Evolutionary conservation across 2,113 vertebrate genomes (phyloP), one percentile per base, ranked within the genome.

Genomic region (Datnioides undecimradiatus): DNA sequence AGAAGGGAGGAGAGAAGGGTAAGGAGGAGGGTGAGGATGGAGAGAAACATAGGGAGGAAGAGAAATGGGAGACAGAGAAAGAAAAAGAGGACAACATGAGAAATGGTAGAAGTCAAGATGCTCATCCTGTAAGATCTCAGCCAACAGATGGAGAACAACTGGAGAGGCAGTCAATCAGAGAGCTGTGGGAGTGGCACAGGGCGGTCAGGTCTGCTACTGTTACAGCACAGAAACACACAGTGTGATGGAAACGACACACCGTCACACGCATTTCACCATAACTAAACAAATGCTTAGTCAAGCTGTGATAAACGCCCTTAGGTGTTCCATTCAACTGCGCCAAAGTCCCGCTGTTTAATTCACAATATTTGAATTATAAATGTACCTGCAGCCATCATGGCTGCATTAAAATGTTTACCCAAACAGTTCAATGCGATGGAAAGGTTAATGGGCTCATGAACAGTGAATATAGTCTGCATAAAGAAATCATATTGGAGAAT

Each of bases 111-210:
- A 65, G n/a, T 55, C 36, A 67, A 62, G 49, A 59, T 13, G 54
- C 62, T 43, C 21, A 3, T 48, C 74, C 59, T 38, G 45, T 73
- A 80, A 87, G 93, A 90, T 88, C 88, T 82, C 73, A 36, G 90
- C 92, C 82, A 89, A 93, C 95, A 97, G 95, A 96, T 96, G 95
- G 96, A 90, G 85, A 91, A 90, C 90, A 95, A 94, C 87, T 83
- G 88, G 38, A 74, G 58, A 73, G 73, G 72, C 48, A 72, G 87
- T 87, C 88, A 87, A 94, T 94, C 93, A 95, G 87, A 84, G 88
- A 87, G 87, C 90, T 38, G 48, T 89, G 91, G 88, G 79, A 79
- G 84, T 84, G 82, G 78, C 84, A 85, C 79, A 81, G 83, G 74
- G n/a, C 27, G 11, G 64, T 41, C 52, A 27, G 72, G 45, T 91